Evolutionary conservation across 2,113 vertebrate genomes (phyloP).

Genomic region (Aspiorhynchus laticeps): DNA sequence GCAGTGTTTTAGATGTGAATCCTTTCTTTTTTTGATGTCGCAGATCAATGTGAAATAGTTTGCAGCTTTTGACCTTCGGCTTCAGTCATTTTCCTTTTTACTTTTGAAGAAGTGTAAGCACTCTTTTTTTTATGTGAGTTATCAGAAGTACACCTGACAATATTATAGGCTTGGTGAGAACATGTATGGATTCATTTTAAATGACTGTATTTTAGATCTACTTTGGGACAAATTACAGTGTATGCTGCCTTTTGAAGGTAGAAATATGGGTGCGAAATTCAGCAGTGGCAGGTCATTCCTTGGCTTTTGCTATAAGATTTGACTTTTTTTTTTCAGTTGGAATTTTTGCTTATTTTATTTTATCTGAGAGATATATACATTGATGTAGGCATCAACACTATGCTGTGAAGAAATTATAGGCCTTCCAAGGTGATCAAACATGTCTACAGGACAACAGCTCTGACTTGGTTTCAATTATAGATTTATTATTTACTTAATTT

Average conservation of each 20-base stretch:
- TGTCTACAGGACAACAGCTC: not conserved
- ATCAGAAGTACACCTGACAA: not conserved
- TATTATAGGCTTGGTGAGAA: not conserved
- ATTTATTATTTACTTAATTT: not conserved
- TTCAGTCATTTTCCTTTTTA: not conserved
- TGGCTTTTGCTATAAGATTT: not conserved
- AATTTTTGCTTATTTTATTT: not conserved
- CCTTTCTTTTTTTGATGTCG: not conserved
- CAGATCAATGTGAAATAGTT: not conserved
- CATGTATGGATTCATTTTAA: not conserved
- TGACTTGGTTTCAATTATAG: constrained; percentile 6
- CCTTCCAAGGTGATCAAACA: not conserved
- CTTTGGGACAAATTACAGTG: not conserved
- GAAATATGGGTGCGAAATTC: not conserved
- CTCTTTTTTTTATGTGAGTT: not conserved
- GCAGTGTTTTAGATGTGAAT: not conserved
- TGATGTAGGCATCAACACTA: not conserved
- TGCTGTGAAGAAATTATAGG: not conserved
- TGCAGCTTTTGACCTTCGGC: not conserved
- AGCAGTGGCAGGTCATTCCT: not conserved
- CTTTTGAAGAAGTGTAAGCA: not conserved
- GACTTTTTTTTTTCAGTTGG: not conserved
- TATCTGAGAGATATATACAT: not conserved
- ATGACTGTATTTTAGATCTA: not conserved
- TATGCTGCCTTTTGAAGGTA: not conserved